These are phyloP conservation scores for Neogale vison DNA, from an alignment of 2,113 vertebrate genomes.

Conservation along the genomic window DNA sequence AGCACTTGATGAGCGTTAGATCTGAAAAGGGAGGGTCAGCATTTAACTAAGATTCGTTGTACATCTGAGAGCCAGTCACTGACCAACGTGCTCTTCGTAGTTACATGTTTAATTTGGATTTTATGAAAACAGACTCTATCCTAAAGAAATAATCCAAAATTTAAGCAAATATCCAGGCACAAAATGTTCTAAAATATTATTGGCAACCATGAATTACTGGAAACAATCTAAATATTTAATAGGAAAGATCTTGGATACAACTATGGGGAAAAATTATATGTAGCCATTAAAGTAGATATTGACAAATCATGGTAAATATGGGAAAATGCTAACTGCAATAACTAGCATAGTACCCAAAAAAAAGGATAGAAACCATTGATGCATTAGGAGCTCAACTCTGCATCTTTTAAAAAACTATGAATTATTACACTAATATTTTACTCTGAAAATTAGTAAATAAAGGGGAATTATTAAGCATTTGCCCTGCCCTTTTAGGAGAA, in stretches of 20 bases:
- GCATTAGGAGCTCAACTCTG: not conserved
- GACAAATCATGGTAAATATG: not conserved
- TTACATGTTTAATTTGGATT: not conserved
- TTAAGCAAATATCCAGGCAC: conserved; percentile 11
- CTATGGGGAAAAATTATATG: not conserved
- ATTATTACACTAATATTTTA: not conserved
- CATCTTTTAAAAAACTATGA: not conserved
- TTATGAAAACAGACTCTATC: not conserved
- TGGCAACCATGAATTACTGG: not conserved
- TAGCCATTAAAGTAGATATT: not conserved
- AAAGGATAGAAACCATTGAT: not conserved
- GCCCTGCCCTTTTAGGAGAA: not conserved
- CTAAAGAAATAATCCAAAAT: not conserved
- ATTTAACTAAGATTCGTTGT: not conserved
- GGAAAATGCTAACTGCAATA: not conserved
- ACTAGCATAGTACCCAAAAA: not conserved
- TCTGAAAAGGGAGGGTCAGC: not conserved
- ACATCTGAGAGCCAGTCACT: not conserved
- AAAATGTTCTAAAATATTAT: not conserved
- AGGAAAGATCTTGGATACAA: not conserved
- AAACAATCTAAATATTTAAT: not conserved
- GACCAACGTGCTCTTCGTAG: not conserved
- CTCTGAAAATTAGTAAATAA: not conserved
- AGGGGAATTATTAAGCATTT: not conserved
- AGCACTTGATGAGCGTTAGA: not conserved